Evolutionary conservation across 1,140 invertebrate genomes (phyloP), one percentile per base, ranked within the genome.

Genomic region (Neodiprion fabricii): DNA sequence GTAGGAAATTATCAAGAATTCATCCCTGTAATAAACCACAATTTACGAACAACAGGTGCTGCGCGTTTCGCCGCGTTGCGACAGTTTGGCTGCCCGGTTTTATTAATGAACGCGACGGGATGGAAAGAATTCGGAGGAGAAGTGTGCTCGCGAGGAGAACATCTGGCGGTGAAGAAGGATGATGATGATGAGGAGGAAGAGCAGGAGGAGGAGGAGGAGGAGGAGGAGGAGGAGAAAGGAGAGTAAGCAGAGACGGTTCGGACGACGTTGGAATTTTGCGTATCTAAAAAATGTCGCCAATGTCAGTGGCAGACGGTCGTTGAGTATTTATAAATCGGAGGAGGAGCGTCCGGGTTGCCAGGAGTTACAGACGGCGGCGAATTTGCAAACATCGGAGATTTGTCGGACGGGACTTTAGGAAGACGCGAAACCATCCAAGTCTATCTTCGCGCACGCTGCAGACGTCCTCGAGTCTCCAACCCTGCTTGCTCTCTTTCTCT

Each of bases 211-310:
- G 17, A 17, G 17, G 61, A 14, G 17, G 61, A 7, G 61, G 17
- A 7, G 61, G 12, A 61, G 61, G 17, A 7, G 12, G 17, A 7
- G 61, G 61, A 47, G 11, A 21, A 23, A 47, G 14, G 9, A 47
- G 17, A 67, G 69, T 48, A 74, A 48, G 48, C 28, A 48, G 79
- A 79, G 79, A 79, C 76, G 61, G 66, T 48, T 21, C 49, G 73
- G 53, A 61, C 53, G 53, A 14, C 53, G 53, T 61, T 61, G 53
- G 78, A 67, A 78, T 80, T 75, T 77, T 50, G 69, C 48, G 79
- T 79, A 80, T 79, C 77, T 78, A 74, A 79, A 79, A 79, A 80
- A 80, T 80, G 70, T 67, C 74, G 72, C 74, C 77, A 78, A 79
- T 78, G 78, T 79, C 79, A 79, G 61, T 75, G 75, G 70, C 74